Evolutionary conservation across 2,113 vertebrate species (phyloP), one percentile per base, ranked within the genome.

Genomic region (Microcebus lehilahytsara): DNA sequence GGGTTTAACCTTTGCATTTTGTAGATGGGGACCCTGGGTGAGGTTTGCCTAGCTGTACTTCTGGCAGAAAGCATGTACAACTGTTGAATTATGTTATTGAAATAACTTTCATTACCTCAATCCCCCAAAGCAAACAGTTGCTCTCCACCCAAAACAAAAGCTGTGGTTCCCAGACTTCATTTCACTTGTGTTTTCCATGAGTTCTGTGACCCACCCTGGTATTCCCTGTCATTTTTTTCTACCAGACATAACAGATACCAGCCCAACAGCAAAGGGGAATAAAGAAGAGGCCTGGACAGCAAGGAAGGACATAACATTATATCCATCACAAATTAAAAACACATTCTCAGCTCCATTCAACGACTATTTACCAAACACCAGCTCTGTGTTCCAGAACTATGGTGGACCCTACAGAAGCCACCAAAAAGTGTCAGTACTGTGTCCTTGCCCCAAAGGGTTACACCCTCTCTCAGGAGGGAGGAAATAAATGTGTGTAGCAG

Each of bases 91-190:
- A 98, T 98, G 97, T 97, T 98, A 97, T 96, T 98, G 97, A 97
- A 98, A 98, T 97, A 97, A 98, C 95, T 98, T 98, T 98, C 97
- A 98, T 98, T 98, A 98, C 98, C 97, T 98, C 98, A 98, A 97
- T 98, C 96, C 98, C 97, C 98, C 92, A 96, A 97, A 98, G 98
- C 97, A 96, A 98, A 96, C 94, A 96, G 80, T 90, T 96, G 80
- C 90, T 98, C 97, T 96, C 97, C 98, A 97, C 98, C 98, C 98
- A 97, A 97, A 98, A 97, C 97, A 98, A 98, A 97, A 97, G 92
- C 87, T 75, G 77, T 85, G 72, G 79, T 97, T 98, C 98, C 97
- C 97, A 97, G 89, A 80, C 90, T 91, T 91, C 84, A 96, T 96
- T 97, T 95, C 92, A 79, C 78, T 96, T 96, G 96, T 91, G 89